phyloP scores from a whole-genome alignment of 2,797 vertebrate genomes.

The Cyprinella venusta region DNA sequence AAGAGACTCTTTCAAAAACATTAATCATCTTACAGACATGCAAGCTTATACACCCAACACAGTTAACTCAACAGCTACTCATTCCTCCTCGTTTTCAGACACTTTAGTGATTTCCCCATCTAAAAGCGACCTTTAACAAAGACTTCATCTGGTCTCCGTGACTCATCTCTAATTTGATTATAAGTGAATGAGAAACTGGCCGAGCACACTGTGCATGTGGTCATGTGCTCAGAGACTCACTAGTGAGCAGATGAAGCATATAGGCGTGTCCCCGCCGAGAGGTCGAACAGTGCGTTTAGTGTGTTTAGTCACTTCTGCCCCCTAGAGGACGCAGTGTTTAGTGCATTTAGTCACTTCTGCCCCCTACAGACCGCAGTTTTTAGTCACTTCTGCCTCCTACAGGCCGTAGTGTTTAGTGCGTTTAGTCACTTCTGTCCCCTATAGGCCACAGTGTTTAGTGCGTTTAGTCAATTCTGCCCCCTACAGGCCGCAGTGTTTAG shows the following conservation, averaged over 20 bases:
- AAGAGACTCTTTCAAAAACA: background rate
- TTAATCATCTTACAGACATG: background rate
- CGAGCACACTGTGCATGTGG: background rate
- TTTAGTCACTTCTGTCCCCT: too few relatives aligned
- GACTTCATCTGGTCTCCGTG: background rate
- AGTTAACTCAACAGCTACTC: background rate
- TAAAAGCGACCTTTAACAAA: conserved; percentile 6
- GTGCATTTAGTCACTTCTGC: too few relatives aligned
- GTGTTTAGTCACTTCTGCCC: too few relatives aligned
- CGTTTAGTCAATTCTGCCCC: too few relatives aligned
- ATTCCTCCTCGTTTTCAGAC: background rate
- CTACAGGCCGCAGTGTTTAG: too few relatives aligned
- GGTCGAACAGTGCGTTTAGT: too few relatives aligned
- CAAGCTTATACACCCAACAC: background rate
- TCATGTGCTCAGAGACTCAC: conserved; percentile 10
- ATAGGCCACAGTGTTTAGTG: too few relatives aligned
- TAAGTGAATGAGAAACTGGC: background rate
- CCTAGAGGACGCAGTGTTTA: background rate
- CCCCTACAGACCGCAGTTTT: too few relatives aligned
- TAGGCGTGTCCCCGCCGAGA: background rate
- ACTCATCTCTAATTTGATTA: conserved; percentile 9
- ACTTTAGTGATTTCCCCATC: background rate
- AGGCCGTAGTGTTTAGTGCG: too few relatives aligned
- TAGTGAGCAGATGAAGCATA: background rate
- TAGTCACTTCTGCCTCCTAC: too few relatives aligned